Percentiles rank a stretch among this genome's conserved stretches.
These are phyloP conservation scores for Mimas tiliae DNA, from an alignment of 2,888 invertebrate species.

Conservation along the genomic window DNA sequence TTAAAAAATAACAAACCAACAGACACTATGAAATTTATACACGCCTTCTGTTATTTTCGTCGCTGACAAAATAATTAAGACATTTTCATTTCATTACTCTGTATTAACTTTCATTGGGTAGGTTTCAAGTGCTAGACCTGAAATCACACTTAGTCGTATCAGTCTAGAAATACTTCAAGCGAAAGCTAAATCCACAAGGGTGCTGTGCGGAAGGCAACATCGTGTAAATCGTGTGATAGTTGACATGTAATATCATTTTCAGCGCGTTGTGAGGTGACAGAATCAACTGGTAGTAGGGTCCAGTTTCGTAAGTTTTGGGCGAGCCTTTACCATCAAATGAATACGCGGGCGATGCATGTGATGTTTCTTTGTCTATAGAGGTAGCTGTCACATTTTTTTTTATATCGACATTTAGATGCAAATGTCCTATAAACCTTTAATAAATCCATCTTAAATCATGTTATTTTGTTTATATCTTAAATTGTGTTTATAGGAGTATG, in stretches of 20 bases:
- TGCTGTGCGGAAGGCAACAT: no score
- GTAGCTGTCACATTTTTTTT: no score
- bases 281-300: neutral
- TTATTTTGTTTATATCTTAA: no score
- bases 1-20: slow-evolving; percentile 1
- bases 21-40: slow-evolving; percentile 8
- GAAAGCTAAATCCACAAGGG: no score
- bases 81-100: neutral
- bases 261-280: no score
- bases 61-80: neutral
- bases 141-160: neutral
- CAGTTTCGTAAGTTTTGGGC: neutral
- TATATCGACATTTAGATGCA: neutral
- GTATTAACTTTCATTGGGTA: neutral
- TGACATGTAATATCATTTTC: no score
- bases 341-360: no score
- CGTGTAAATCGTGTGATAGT: no score
- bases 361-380: no score
- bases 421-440: neutral
- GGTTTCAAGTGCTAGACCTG: neutral
- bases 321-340: no score
- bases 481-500: no score
- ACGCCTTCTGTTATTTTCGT: slow-evolving; percentile 3
- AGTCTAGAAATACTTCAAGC: no score
- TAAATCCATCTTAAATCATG: neutral